Evolutionary conservation across 2,888 invertebrate genomes (phyloP).

Genomic region (Ornithoptera priamus): DNA sequence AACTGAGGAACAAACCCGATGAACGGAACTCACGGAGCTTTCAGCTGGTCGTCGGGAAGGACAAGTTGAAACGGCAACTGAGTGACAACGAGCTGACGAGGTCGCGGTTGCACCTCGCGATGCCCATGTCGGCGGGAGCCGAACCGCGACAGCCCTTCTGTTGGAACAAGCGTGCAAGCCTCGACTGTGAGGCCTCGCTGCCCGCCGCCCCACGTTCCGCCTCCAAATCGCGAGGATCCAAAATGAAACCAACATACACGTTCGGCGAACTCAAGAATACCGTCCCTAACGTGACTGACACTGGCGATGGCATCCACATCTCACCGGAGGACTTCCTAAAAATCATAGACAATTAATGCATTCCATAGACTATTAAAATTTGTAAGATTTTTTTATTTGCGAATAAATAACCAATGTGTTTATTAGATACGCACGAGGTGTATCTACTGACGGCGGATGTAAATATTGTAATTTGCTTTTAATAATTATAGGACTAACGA

Average conservation of each 20-base stretch:
- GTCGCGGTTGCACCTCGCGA: slow-evolving; percentile 60
- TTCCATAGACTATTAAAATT: slow-evolving; percentile 36
- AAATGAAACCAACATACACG: slow-evolving; percentile 57
- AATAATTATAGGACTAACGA: slow-evolving; percentile 65
- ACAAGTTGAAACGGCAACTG: slow-evolving; percentile 66
- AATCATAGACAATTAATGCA: slow-evolving; percentile 62
- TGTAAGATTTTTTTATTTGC: slow-evolving; percentile 42
- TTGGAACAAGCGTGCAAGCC: slow-evolving; percentile 60
- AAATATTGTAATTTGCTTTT: slow-evolving; percentile 78
- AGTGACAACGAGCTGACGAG: slow-evolving; percentile 68
- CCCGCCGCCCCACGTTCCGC: slow-evolving; percentile 35
- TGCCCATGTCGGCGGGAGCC: slow-evolving; percentile 77
- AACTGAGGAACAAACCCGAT: slow-evolving; percentile 44
- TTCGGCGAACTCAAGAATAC: slow-evolving; percentile 74
- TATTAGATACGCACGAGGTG: slow-evolving; percentile 56
- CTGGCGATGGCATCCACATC: slow-evolving; percentile 52
- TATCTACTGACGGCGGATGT: slow-evolving; percentile 63
- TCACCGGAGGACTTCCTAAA: slow-evolving; percentile 69
- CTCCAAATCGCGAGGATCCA: slow-evolving; percentile 36
- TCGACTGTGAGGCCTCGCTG: slow-evolving; percentile 55
- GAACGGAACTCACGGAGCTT: slow-evolving; percentile 55
- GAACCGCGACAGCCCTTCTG: slow-evolving; percentile 64
- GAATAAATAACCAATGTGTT: slow-evolving; percentile 61
- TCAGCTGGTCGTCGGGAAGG: slow-evolving; percentile 66
- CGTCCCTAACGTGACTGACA: slow-evolving; percentile 59